Evolutionary conservation across 2,888 invertebrate genomes (phyloP).

Genomic region (Acanthopleura granulata): DNA sequence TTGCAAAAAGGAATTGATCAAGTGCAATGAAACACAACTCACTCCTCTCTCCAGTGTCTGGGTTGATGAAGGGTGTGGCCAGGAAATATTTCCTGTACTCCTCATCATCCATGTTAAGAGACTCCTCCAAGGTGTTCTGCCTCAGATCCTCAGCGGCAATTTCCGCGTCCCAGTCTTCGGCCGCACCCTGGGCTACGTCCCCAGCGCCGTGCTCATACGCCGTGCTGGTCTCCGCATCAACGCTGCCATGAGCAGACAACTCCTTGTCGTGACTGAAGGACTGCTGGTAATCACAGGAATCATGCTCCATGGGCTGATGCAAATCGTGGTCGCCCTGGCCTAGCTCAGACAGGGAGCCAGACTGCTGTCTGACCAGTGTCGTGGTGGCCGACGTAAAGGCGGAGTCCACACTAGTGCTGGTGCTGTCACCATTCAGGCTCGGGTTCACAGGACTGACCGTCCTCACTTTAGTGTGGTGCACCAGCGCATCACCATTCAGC

Average conservation of each 20-base stretch:
- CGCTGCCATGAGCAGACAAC: neutral
- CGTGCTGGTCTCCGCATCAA: neutral
- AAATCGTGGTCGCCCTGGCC: neutral
- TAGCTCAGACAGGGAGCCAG: slow-evolving; percentile 13
- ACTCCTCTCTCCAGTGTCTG: slow-evolving; percentile 48
- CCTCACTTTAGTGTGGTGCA: slow-evolving; percentile 18
- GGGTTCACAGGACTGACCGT: slow-evolving; percentile 40
- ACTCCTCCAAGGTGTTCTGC: neutral
- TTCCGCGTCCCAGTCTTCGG: slow-evolving; percentile 28
- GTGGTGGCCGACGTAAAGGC: slow-evolving; percentile 5
- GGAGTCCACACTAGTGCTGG: slow-evolving; percentile 49
- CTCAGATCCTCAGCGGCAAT: slow-evolving; percentile 14
- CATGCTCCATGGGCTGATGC: neutral
- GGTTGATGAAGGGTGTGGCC: slow-evolving; percentile 37
- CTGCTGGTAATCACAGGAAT: neutral
- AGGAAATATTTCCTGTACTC: slow-evolving; percentile 46
- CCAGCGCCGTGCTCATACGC: neutral
- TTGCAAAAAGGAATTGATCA: too few species aligned
- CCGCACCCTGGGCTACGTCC: neutral
- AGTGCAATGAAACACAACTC: slow-evolving; percentile 29
- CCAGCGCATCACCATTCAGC: slow-evolving; percentile 21
- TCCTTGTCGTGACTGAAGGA: neutral
- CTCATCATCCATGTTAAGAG: slow-evolving; percentile 27
- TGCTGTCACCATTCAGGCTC: slow-evolving; percentile 42
- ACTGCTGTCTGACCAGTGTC: neutral